phyloP scores from a whole-genome alignment of 2,113 vertebrate species.

The Hystrix brachyura region DNA sequence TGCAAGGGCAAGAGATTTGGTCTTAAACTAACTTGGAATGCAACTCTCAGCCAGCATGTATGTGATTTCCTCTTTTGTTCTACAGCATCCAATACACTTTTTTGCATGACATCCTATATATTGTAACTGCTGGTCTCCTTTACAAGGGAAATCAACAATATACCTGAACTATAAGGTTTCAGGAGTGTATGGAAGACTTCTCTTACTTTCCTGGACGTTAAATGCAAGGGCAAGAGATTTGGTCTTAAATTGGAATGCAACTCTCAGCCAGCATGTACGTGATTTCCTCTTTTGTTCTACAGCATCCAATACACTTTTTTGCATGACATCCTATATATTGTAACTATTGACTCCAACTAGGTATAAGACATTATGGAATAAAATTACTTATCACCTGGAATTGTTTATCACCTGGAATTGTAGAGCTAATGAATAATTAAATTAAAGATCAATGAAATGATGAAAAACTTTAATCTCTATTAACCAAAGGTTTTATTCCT shows the following conservation, averaged over 20 bases:
- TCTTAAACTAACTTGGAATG: background rate
- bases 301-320: background rate
- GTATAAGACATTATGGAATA: background rate
- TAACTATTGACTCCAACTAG: background rate
- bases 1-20: background rate
- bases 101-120: background rate
- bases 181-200: background rate
- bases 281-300: background rate
- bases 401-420: background rate
- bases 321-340: background rate
- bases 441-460: background rate
- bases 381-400: too few species aligned
- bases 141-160: background rate
- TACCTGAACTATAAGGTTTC: background rate
- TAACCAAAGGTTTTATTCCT: background rate
- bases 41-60: background rate
- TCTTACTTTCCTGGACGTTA: background rate
- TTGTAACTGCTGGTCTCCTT: background rate
- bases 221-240: background rate
- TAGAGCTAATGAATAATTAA: background rate
- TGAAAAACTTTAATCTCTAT: background rate
- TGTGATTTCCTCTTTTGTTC: background rate
- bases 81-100: background rate
- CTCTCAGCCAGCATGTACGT: background rate
- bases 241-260: background rate